Evolutionary conservation across 2,888 invertebrate species (phyloP).

Genomic region (Oscheius myriophilus): DNA sequence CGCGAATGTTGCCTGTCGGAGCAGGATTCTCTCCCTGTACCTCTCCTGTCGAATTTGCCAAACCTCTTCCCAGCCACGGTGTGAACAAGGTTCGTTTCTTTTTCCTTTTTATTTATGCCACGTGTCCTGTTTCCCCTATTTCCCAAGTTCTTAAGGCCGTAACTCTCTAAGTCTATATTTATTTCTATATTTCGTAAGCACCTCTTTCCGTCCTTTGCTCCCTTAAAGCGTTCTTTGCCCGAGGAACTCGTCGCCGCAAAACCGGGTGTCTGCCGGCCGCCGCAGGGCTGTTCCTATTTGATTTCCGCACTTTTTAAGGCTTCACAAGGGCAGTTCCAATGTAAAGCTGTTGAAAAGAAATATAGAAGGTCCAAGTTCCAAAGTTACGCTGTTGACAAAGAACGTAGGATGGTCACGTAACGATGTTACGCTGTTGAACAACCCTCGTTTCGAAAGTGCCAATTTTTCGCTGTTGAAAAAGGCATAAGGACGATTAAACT

Average conservation of each 20-base stretch:
- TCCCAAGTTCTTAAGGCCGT: neutral
- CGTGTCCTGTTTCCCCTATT: neutral
- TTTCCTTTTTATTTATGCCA: neutral
- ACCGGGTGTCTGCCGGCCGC: neutral
- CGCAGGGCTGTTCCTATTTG: no score
- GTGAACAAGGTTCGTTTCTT: slow-evolving; percentile 8
- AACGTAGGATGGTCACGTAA: no score
- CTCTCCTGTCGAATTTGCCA: slow-evolving; percentile 8
- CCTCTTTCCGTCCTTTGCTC: slow-evolving; percentile 8
- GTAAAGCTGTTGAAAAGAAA: no score
- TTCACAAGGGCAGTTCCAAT: no score
- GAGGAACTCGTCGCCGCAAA: neutral
- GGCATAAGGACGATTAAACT: no score
- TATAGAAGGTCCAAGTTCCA: no score
- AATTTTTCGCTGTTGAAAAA: no score
- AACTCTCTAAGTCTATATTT: slow-evolving; percentile 3
- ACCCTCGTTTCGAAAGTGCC: no score
- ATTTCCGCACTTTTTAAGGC: no score
- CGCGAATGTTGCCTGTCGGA: slow-evolving; percentile 21
- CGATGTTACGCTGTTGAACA: no score
- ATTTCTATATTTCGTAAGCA: neutral
- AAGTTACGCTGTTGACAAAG: no score
- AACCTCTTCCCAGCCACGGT: slow-evolving; percentile 1
- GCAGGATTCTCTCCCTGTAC: slow-evolving; percentile 16
- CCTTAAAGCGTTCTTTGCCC: neutral